A percentile compares a stretch with the other conserved stretches of the same genome.
phyloP scores from a whole-genome alignment of 2,113 vertebrate species.

The Rhabdornis inornatus region DNA sequence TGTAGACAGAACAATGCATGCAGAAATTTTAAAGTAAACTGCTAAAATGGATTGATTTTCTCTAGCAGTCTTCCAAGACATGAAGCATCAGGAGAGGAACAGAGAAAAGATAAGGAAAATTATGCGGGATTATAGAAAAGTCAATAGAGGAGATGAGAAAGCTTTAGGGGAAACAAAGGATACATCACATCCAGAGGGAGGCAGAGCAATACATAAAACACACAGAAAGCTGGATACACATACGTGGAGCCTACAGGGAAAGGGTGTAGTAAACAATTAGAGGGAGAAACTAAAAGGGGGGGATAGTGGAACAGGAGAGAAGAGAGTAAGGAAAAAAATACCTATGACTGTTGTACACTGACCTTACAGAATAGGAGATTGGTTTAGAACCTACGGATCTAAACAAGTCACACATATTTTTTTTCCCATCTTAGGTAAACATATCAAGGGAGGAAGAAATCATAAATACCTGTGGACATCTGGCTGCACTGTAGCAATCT shows the following conservation, averaged over 20 bases:
- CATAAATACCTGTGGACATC: constrained; percentile 86
- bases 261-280: neutral
- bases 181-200: neutral
- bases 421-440: fast-evolving
- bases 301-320: neutral
- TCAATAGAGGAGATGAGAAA: neutral
- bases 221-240: neutral
- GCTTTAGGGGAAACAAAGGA: neutral
- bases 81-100: neutral
- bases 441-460: neutral
- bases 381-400: neutral
- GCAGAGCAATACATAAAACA: neutral
- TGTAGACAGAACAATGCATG: neutral
- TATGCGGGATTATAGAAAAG: neutral
- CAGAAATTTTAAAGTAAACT: neutral
- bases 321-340: neutral
- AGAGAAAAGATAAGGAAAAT: neutral
- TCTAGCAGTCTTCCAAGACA: neutral
- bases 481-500: constrained; percentile 90
- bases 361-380: neutral
- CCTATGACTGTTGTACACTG: neutral
- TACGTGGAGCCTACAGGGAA: neutral
- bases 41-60: neutral
- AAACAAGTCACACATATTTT: neutral
- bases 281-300: neutral